Evolutionary conservation across 1,140 invertebrate genomes (phyloP), one percentile per base, ranked within the genome.

Genomic region (Zelostemma sp.): DNA sequence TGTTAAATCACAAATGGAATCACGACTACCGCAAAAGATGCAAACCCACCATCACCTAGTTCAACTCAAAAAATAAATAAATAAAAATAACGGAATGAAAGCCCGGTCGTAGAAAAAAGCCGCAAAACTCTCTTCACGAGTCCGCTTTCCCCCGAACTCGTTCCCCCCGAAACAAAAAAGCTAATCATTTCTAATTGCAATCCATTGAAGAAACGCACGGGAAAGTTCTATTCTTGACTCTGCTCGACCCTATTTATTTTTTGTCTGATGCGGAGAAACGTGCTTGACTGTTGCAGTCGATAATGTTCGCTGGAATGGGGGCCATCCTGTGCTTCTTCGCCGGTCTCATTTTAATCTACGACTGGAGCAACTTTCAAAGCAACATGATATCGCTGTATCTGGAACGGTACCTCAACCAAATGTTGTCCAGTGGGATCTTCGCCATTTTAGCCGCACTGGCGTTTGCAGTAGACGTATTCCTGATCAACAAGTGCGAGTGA

Each of bases 381-480:
- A 80, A 83, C 64, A 46, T 77, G 9, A 79, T 80, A 45, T 74
- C 73, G 2, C 54, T 53, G 33, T 78, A 81, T 56, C 35, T 76
- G 17, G 61, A 77, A 11, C 72, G 76, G 33, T 80, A 83, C 57
- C 68, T 74, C 43, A 55, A 80, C 11, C 80, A 80, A 50, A 78
- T 80, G 61, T 6, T 83, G 6, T 63, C 78, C 1, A 79, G 80
- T 45, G 81, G 81, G 19, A 68, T 78, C 16, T 80, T 80, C 45
- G 74, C 80, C 1, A 68, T 85, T 18, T 16, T 83, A 3, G 80
- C 81, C n/a, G 60, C 76, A 1, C 0, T 76, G 6, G 66, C 76
- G 1, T 85, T 84, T 18, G 68, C 63, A 11, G 6, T 83, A 12
- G 81, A 85, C 50, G 69, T 72, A 11, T 75, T 77, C 59, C 68